Base-by-base conservation (phyloP, 2,888 invertebrate genomes). In the Drosophila paramelanica region DNA sequence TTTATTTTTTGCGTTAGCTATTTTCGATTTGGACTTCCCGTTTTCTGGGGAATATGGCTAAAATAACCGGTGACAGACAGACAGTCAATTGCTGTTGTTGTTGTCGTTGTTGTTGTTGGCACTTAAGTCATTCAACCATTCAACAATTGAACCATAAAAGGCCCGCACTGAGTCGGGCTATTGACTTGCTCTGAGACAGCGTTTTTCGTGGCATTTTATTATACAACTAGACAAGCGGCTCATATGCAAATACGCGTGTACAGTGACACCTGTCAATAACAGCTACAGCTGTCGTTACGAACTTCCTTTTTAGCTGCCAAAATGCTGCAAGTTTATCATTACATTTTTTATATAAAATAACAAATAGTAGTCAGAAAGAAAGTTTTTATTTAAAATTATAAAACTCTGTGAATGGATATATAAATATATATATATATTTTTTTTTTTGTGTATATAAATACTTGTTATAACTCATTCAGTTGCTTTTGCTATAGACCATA, bases 111-210 rank as follows among this genome's bases (percentile, higher is more conserved):
- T 25, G 45, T 46, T 43, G 39, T 45, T 39, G 52, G n/a, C 67
- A 51, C 36, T 47, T 8, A 38, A 58, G 74, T 64, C 69, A 75
- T 74, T 73, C 62, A 64, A 76, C 67, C 58, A 49, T 57, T 60
- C 41, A 41, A 55, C 72, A 58, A 75, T 62, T 76, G 67, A 57
- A 41, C 62, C 67, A 56, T 57, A 59, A 62, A 71, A 36, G 65
- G 70, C 50, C n/a, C 7, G 17, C 2, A 38, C 50, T 43, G 7
- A 6, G 14, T 23, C 36, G 39, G 70, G 72, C 51, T 67, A 73
- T 58, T 58, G 74, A 68, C 75, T 62, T 20, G 70, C 43, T 43
- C 27, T 31, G 31, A n/a, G 23, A 23, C 23, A 17, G 17, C 23
- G 23, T 4, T 23, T 4, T 45, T n/a, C 36, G 20, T 45, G 42